A percentile compares a stretch with the other conserved stretches of the same genome.
Conservation (phyloP, 2,888 invertebrate genomes). For the Invenusta paracnida region DNA sequence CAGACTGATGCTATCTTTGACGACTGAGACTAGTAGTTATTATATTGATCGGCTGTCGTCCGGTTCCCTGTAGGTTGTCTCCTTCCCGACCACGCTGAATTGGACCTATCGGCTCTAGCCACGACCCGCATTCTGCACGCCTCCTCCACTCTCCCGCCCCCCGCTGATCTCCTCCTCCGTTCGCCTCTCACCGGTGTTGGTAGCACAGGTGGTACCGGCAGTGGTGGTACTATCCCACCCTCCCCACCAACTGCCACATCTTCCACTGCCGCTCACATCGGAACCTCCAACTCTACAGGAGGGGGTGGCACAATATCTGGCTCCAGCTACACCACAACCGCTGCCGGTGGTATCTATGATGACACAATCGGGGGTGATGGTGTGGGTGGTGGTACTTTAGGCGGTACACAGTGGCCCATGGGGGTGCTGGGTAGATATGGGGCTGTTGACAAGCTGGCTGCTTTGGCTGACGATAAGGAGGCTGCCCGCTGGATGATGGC, state of each 20-base stretch:
- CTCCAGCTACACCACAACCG: background rate
- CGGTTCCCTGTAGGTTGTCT: background rate
- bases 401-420: background rate
- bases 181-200: too few species aligned
- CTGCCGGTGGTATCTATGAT: background rate
- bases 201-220: background rate
- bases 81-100: background rate
- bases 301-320: too few species aligned
- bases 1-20: too few species aligned
- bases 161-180: background rate
- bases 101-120: background rate
- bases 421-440: background rate
- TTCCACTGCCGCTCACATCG: background rate
- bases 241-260: too few species aligned
- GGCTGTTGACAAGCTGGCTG: background rate
- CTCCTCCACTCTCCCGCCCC: background rate
- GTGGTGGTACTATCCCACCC: too few species aligned
- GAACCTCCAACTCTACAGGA: too few species aligned
- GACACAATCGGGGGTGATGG: background rate
- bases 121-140: background rate
- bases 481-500: background rate
- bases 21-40: background rate
- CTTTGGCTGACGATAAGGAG: background rate
- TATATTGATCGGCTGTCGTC: background rate
- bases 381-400: background rate